These are phyloP conservation scores for Sphinx pinastri DNA, from an alignment of 2,888 invertebrate species.

Conservation along the genomic window DNA sequence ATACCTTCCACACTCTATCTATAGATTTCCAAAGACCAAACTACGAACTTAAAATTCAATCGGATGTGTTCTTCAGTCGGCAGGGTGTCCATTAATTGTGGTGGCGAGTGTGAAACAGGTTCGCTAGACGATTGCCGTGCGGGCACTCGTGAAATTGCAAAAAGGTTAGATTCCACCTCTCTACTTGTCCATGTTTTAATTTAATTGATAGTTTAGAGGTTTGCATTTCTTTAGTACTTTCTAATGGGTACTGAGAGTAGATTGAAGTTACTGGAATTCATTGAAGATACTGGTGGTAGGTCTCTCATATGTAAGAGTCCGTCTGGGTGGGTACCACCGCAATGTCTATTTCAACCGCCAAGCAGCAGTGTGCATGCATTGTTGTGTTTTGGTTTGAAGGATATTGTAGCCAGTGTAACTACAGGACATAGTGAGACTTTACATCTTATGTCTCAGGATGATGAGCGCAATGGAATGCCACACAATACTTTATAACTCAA, in stretches of 20 bases:
- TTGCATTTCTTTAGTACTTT: background rate
- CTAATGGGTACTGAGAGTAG: background rate
- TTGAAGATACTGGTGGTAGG: too few relatives aligned
- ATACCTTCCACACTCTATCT: background rate
- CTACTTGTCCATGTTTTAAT: background rate
- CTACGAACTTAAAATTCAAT: slow-evolving; percentile 7
- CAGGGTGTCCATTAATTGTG: slow-evolving; percentile 78
- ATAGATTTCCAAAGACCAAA: background rate
- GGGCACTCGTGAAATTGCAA: slow-evolving; percentile 42
- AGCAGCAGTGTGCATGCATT: too few relatives aligned
- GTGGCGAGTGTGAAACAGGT: slow-evolving; percentile 55
- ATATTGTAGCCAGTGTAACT: too few relatives aligned
- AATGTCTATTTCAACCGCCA: too few relatives aligned
- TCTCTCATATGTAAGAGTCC: too few relatives aligned
- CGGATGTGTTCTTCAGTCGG: slow-evolving; percentile 33
- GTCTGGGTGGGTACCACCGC: too few relatives aligned
- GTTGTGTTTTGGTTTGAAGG: too few relatives aligned
- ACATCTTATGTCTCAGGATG: too few relatives aligned
- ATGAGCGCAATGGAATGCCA: too few relatives aligned
- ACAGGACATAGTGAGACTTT: too few relatives aligned
- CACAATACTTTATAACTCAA: too few relatives aligned
- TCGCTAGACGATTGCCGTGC: slow-evolving; percentile 56
- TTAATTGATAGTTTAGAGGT: slow-evolving; percentile 21
- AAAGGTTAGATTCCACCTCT: slow-evolving; percentile 32
- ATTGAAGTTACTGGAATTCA: too few relatives aligned